A percentile compares a stretch with the other conserved stretches of the same genome.
Evolutionary conservation across 2,113 vertebrate species (phyloP).

Genomic region (Limanda limanda): DNA sequence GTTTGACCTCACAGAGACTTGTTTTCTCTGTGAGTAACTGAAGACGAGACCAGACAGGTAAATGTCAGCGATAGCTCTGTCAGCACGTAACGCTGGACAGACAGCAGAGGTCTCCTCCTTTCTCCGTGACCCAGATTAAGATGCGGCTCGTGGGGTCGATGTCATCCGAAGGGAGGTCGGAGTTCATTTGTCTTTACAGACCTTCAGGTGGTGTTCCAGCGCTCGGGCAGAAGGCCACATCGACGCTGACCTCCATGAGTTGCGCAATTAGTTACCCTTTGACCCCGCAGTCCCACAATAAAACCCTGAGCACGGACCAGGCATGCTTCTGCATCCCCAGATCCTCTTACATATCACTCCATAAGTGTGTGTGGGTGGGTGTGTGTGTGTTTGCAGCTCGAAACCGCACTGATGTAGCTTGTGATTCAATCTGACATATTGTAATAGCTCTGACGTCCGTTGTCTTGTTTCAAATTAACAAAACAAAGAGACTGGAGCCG

Average conservation of each 20-base stretch:
- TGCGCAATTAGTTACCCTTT: constrained; percentile 81
- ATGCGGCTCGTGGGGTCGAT: constrained; percentile 52
- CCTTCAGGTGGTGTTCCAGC: constrained; percentile 65
- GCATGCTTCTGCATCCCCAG: constrained; percentile 74
- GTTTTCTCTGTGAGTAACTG: background rate
- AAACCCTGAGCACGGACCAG: constrained; percentile 46
- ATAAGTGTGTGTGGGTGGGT: constrained; percentile 27
- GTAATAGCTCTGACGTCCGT: constrained; percentile 16
- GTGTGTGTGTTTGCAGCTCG: constrained; percentile 20
- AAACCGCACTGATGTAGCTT: constrained; percentile 11
- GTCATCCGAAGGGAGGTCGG: constrained; percentile 66
- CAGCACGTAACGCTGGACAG: constrained; percentile 21
- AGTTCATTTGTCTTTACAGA: constrained; percentile 79
- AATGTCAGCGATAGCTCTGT: constrained; percentile 28
- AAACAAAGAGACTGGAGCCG: constrained; percentile 17
- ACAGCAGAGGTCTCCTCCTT: constrained; percentile 13
- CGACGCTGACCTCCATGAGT: constrained; percentile 70
- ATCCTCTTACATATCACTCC: constrained; percentile 46
- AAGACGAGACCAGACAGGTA: constrained; percentile 19
- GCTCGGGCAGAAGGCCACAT: constrained; percentile 61
- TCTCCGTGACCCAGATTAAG: constrained; percentile 59
- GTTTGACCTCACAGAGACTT: background rate
- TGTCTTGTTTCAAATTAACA: constrained; percentile 33
- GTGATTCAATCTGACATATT: constrained; percentile 28
- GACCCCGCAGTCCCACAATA: constrained; percentile 70